These are phyloP conservation scores for Pimephales promelas DNA, from an alignment of 2,113 vertebrate species.

Conservation along the genomic window DNA sequence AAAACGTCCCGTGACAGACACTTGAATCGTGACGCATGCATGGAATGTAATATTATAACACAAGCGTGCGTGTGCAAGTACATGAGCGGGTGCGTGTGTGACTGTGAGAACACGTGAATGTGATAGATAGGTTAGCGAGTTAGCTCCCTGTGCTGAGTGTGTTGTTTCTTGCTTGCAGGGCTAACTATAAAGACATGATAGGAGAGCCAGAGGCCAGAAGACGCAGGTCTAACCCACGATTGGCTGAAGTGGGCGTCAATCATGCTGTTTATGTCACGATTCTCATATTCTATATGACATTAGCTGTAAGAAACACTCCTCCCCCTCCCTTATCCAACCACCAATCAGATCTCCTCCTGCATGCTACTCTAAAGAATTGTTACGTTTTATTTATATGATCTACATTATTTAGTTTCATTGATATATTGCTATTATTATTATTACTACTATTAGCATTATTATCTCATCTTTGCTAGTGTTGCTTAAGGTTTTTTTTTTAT, in stretches of 20 bases:
- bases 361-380: constrained; percentile 86
- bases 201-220: constrained; percentile 96
- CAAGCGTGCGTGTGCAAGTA: background rate
- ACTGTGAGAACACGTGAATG: constrained; percentile 48
- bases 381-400: constrained; percentile 61
- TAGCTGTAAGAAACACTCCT: constrained; percentile 83
- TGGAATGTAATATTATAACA: constrained; percentile 17
- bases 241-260: constrained; percentile 90
- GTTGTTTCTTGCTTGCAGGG: constrained; percentile 99
- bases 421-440: constrained; percentile 48
- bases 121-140: constrained; percentile 84
- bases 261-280: constrained; percentile 88
- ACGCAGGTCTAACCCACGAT: constrained; percentile 95
- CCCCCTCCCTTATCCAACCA: constrained; percentile 51
- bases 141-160: constrained; percentile 89
- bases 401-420: constrained; percentile 58
- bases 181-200: constrained; percentile 99
- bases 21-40: background rate
- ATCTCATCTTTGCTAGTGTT: constrained; percentile 47
- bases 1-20: background rate
- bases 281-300: constrained; percentile 76
- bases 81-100: constrained; percentile 28
- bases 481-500: constrained; percentile 50
- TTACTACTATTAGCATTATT: constrained; percentile 43
- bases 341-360: constrained; percentile 89